Base-by-base conservation (phyloP, 2,888 invertebrate species). In the Philereme vetulata region DNA sequence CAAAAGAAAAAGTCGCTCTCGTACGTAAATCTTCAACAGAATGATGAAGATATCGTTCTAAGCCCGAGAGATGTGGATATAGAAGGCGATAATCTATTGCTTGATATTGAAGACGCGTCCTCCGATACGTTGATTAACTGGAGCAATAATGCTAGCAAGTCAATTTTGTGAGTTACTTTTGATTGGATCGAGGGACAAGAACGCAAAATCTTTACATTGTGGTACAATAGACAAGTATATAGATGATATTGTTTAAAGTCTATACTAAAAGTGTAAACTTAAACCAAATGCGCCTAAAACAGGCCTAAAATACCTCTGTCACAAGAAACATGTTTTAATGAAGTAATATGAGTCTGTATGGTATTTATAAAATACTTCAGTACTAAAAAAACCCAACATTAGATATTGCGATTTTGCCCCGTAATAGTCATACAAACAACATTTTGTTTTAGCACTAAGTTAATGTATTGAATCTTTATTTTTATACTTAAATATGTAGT, bases 1-100 rank as follows among this genome's bases (percentile, higher is more conserved):
- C 88, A 90, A 63, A 91, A 90, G 68, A 90, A 85, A 60, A 90
- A 90, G 57, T 88, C 90, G 40, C 66, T 90, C 2, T 91, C 92
- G 0, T 91, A 91, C 62, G 90, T 91, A 0, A 92, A 90, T 63
- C 72, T 91, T 6, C 86, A 90, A 71, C 77, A 80, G 0, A 85
- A 85, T 47, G 91, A 91, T 58, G 88, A 89, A 55, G 90, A 90
- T 45, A 62, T 90, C 21, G 88, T 89, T 0, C 75, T 86, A 34
- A 75, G 76, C 6, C 72, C 77, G 0, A 80, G 76, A 48, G 78
- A 82, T 9, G 73, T 72, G 35, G 77, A 71, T 3, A 71, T 72
- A 62, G 82, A 83, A 34, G 81, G 78, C 62, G 86, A 90, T 32
- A 85, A 89, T 67, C 78, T 92, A 4, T 67, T 92, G 33, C 72